Percentiles rank a stretch among this genome's conserved stretches.
Conservation (phyloP, 2,888 invertebrate genomes). For the Thelaira solivaga region DNA sequence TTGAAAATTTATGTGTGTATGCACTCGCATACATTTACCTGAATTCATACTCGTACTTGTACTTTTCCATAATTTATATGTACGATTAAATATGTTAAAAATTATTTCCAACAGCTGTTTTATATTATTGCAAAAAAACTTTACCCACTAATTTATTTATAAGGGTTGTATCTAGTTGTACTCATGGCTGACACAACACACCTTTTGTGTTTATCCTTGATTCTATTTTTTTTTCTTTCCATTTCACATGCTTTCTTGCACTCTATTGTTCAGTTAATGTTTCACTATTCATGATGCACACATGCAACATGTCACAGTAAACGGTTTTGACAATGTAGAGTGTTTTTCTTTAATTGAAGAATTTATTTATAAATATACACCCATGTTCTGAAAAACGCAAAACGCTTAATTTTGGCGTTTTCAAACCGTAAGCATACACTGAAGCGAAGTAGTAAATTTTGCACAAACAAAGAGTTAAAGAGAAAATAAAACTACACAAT, state of each 20-base stretch:
- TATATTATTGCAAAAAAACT: slow-evolving; percentile 11
- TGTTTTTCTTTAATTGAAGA: neutral
- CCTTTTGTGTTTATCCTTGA: slow-evolving; percentile 21
- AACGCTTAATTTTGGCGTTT: too few species aligned
- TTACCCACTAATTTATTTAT: slow-evolving; percentile 12
- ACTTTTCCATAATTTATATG: neutral
- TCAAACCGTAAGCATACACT: too few species aligned
- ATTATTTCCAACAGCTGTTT: slow-evolving; percentile 45
- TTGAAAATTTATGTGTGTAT: neutral
- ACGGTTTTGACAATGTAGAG: neutral
- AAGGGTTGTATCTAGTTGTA: slow-evolving; percentile 31
- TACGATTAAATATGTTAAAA: neutral
- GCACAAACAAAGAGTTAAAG: too few species aligned
- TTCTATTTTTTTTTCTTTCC: neutral
- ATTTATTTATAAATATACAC: neutral
- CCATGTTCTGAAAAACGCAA: too few species aligned
- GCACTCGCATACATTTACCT: slow-evolving; percentile 17
- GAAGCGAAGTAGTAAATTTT: too few species aligned
- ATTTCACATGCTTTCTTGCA: neutral
- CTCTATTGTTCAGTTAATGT: slow-evolving; percentile 16
- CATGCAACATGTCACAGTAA: neutral
- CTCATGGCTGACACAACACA: too few species aligned
- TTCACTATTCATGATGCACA: too few species aligned
- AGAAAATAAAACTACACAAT: too few species aligned
- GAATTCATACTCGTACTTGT: neutral